These are phyloP conservation scores for Stenurella melanura DNA, from an alignment of 2,888 invertebrate species.

Conservation along the genomic window DNA sequence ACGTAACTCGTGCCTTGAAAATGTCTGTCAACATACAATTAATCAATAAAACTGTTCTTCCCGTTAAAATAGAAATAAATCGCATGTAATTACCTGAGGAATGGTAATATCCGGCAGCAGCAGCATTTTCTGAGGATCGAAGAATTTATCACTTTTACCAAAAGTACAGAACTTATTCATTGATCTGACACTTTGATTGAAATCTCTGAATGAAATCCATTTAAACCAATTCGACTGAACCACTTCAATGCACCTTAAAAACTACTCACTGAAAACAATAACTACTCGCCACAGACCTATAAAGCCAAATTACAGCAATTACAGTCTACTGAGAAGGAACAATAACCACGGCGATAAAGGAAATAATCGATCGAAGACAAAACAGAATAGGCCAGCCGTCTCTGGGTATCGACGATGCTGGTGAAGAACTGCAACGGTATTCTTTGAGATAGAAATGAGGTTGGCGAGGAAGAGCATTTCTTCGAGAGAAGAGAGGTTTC, in stretches of 20 bases:
- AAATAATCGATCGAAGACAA: conserved; percentile 54
- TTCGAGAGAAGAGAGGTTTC: conserved; percentile 64
- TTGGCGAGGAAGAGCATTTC: conserved; percentile 65
- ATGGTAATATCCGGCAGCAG: conserved; percentile 69
- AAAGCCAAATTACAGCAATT: neutral
- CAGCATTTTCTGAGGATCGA: conserved; percentile 64
- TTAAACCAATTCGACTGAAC: conserved; percentile 10
- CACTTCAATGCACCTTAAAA: conserved; percentile 21
- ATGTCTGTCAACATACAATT: neutral
- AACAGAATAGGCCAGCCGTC: conserved; percentile 57
- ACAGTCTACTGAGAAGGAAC: neutral
- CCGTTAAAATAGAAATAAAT: neutral
- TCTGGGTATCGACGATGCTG: conserved; percentile 61
- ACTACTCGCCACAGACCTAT: neutral
- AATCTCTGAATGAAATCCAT: conserved; percentile 16
- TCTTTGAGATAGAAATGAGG: conserved; percentile 68
- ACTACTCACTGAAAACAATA: conserved; percentile 36
- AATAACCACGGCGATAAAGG: conserved; percentile 30
- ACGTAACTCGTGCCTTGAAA: no score
- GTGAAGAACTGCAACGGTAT: conserved; percentile 65
- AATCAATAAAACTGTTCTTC: neutral
- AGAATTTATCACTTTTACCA: conserved; percentile 65
- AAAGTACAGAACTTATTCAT: conserved; percentile 68
- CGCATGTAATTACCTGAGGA: conserved; percentile 65
- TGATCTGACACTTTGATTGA: conserved; percentile 12